Percentiles rank a stretch among this genome's conserved stretches.
Conservation (phyloP, 2,888 invertebrate species). For the Athalia rosae region DNA sequence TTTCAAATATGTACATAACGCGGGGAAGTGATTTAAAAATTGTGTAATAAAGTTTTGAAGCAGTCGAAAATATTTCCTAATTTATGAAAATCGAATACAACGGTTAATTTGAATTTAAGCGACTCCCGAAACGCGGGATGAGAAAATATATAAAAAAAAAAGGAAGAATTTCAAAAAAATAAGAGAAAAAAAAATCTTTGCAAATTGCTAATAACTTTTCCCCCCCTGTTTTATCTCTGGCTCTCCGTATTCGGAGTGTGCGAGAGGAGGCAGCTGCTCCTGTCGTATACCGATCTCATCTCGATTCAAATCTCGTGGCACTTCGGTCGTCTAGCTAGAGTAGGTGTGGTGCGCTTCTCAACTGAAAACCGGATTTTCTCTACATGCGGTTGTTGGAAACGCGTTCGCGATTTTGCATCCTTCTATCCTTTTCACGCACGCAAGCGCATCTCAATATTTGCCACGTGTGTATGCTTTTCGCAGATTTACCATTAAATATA, state of each 20-base stretch:
- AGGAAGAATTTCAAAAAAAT: too few species aligned
- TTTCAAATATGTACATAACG: too few species aligned
- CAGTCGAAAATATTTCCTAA: background rate
- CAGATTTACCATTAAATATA: too few species aligned
- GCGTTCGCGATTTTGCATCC: too few species aligned
- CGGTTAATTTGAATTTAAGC: background rate
- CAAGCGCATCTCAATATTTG: too few species aligned
- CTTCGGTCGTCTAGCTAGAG: background rate
- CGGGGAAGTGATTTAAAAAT: too few species aligned
- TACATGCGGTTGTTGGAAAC: background rate
- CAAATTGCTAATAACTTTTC: background rate
- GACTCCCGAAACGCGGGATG: background rate
- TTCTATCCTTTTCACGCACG: too few species aligned
- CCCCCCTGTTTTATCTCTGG: background rate
- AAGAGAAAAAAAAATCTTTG: too few species aligned
- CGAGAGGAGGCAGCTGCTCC: background rate
- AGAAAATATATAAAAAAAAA: background rate
- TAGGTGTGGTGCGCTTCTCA: background rate
- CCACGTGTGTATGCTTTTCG: too few species aligned
- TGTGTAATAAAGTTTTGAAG: too few species aligned
- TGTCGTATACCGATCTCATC: background rate
- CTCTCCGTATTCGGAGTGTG: background rate
- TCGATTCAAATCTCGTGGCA: constrained; percentile 14
- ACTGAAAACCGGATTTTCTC: background rate
- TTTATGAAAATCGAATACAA: constrained; percentile 1